Conservation (phyloP, 2,888 invertebrate genomes). For the Agrochola macilenta region DNA sequence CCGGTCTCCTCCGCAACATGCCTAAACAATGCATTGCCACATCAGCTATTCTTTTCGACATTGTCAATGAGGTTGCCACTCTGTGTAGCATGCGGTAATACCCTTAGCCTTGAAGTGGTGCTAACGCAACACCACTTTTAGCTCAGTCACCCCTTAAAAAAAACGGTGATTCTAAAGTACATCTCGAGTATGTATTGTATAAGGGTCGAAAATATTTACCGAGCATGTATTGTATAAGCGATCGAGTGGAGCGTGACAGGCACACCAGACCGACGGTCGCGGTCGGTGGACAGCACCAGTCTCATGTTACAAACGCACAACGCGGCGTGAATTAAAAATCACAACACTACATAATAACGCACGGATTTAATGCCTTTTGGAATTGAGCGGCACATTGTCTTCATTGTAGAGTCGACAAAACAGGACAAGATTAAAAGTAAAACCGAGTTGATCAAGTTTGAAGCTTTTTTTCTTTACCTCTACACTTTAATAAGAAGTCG, state of each 20-base stretch:
- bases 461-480: not conserved
- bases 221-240: constrained; percentile 69
- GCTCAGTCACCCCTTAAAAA: constrained; percentile 42
- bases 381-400: constrained; percentile 55
- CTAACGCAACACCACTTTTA: constrained; percentile 41
- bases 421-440: constrained; percentile 8
- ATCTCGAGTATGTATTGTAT: constrained; percentile 51
- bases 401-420: constrained; percentile 52
- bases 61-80: constrained; percentile 31
- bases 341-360: constrained; percentile 63
- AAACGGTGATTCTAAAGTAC: constrained; percentile 38
- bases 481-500: no score
- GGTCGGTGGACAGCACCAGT: constrained; percentile 76
- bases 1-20: constrained; percentile 28
- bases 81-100: constrained; percentile 39
- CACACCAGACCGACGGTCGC: constrained; percentile 76
- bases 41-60: constrained; percentile 49
- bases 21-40: constrained; percentile 42
- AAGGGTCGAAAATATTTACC: constrained; percentile 60
- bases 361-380: constrained; percentile 59
- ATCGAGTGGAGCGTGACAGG: constrained; percentile 74
- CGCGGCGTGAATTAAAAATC: constrained; percentile 80
- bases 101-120: constrained; percentile 42
- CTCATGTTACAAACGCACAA: constrained; percentile 79
- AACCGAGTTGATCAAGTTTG: not conserved